phyloP scores from a whole-genome alignment of 2,797 vertebrate species.

The Martes flavigula region DNA sequence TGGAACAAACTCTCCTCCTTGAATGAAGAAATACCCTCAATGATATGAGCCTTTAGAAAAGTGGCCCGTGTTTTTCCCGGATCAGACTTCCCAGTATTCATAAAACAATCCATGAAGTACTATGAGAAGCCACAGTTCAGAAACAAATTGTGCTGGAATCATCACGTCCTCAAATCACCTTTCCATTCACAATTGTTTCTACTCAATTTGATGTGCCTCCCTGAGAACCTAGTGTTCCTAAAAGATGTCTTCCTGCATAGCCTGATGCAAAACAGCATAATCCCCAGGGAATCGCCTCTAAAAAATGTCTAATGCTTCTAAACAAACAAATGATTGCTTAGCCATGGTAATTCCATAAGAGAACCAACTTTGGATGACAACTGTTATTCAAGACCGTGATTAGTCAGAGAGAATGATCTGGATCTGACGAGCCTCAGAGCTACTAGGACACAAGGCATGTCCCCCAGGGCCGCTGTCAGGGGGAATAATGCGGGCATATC shows the following conservation, averaged over 20 bases:
- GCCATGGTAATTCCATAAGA: not conserved
- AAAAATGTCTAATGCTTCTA: not conserved
- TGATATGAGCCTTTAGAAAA: not conserved
- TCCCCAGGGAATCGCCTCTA: not conserved
- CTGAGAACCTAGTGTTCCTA: not conserved
- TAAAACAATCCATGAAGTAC: not conserved
- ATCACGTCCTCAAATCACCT: constrained; percentile 1
- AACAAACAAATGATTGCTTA: not conserved
- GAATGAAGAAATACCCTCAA: not conserved
- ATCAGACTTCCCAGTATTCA: not conserved
- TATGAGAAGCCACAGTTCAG: not conserved
- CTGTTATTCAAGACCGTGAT: not conserved
- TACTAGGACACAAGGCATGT: not conserved
- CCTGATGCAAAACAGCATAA: not conserved
- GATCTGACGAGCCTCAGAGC: not conserved
- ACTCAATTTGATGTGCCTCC: not conserved
- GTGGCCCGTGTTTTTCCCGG: not conserved
- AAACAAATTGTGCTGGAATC: not conserved
- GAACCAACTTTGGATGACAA: not conserved
- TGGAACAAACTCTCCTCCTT: not conserved
- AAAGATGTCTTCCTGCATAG: not conserved
- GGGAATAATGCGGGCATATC: not conserved
- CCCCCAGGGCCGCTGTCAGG: not conserved
- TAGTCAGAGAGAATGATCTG: not conserved
- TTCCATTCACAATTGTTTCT: not conserved